Base-by-base conservation (phyloP, 2,113 vertebrate species). In the Pogona vitticeps region DNA sequence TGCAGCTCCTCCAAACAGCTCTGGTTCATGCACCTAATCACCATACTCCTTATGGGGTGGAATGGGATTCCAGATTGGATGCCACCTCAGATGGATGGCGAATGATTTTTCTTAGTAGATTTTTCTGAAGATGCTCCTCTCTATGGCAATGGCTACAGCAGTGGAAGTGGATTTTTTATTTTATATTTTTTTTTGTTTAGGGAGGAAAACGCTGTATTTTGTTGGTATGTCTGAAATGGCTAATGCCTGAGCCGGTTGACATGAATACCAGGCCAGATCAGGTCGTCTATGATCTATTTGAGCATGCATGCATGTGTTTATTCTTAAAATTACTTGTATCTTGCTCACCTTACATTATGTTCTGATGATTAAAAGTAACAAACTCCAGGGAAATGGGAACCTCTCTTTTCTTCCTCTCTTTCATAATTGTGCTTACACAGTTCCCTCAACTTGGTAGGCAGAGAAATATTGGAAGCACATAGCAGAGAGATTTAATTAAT, bases 401-500 rank as follows among this genome's bases (percentile, higher is more conserved):
- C 33, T 86, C 6, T 31, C 23, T 76, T 31, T 10, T 33, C 26
- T 76, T 80, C 65, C 67, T 36, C 31, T 63, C 1, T 56, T 72
- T 67, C 6, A 38, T 80, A 61, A 68, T 58, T 70, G 36, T 77
- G 67, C 2, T 38, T 71, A 68, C 17, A 28, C 72, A 77, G 0
- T 0, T 93, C 90, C 70, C 31, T 85, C 56, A 36, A 58, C 46
- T 88, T 83, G 87, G 46, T 65, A 65, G 13, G 68, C 68, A 90
- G 75, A 88, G 83, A 91, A 90, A 31, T 82, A n/a, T 26, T 88
- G 65, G 52, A 88, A 92, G n/a, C 23, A 23, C 17, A 86, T 90
- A 56, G 80, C 56, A 80, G 1, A 85, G 82, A 92, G 31, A 33
- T 91, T 93, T 96, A 89, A 86, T 93, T 94, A 92, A 93, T 77